A percentile compares a stretch with the other conserved stretches of the same genome.
Conservation (phyloP, 2,113 vertebrate genomes). For the Nansenia antarctica region DNA sequence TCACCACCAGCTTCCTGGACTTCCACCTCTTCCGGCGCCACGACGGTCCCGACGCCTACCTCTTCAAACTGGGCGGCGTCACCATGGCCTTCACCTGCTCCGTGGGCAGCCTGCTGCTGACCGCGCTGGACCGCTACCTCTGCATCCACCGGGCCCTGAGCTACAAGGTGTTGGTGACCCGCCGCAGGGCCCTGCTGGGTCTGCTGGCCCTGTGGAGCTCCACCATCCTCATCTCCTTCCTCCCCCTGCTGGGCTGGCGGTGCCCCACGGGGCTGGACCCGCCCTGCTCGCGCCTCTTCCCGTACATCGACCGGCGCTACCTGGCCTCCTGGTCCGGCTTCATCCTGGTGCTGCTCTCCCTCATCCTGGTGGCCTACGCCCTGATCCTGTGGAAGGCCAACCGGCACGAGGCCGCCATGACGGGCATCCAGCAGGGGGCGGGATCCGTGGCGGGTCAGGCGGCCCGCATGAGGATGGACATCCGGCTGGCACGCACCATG, state of each 20-base stretch:
- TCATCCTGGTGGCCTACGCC: conserved; percentile 80
- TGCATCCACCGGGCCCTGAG: conserved; percentile 80
- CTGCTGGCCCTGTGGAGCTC: conserved; percentile 79
- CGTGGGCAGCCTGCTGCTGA: conserved; percentile 90
- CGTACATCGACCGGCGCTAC: conserved; percentile 79
- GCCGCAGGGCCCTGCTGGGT: conserved; percentile 70
- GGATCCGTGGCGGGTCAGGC: conserved; percentile 67
- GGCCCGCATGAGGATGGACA: conserved; percentile 83
- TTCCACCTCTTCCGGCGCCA: conserved; percentile 81
- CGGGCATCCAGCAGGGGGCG: conserved; percentile 53
- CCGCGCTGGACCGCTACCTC: conserved; percentile 88
- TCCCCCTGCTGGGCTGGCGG: conserved; percentile 91
- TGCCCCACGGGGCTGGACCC: conserved; percentile 73
- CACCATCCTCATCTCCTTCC: conserved; percentile 74
- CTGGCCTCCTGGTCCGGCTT: conserved; percentile 80
- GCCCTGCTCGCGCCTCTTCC: conserved; percentile 84
- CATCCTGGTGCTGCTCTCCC: conserved; percentile 72
- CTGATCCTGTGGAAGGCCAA: conserved; percentile 87
- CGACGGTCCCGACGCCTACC: conserved; percentile 68
- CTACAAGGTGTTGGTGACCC: conserved; percentile 86
- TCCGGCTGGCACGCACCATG: conserved; percentile 87
- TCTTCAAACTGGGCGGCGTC: conserved; percentile 90
- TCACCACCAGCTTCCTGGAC: conserved; percentile 83
- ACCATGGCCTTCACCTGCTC: conserved; percentile 86
- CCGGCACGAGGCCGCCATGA: conserved; percentile 80